These are phyloP conservation scores for Eupithecia subfuscata DNA, from an alignment of 2,888 invertebrate species.

Conservation along the genomic window DNA sequence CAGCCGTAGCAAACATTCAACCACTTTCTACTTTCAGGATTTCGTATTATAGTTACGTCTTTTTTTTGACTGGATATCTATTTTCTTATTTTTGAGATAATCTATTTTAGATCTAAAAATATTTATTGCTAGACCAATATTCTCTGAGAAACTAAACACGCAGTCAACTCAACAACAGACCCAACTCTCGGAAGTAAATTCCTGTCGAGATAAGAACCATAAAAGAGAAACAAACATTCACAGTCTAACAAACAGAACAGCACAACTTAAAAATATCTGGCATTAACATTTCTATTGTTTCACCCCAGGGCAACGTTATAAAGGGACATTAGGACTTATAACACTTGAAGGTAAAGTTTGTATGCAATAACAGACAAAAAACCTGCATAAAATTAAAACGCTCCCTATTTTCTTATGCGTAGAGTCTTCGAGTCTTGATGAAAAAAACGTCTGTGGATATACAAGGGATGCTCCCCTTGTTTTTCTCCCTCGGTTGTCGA, in stretches of 20 bases:
- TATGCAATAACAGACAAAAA: slow-evolving; percentile 65
- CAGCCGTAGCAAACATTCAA: not conserved
- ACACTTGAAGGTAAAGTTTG: slow-evolving; percentile 76
- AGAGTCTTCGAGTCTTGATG: slow-evolving; percentile 44
- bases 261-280: slow-evolving; percentile 71
- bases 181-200: slow-evolving; percentile 24
- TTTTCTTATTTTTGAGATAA: too few species aligned
- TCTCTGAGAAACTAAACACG: not conserved
- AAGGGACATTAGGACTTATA: slow-evolving; percentile 79
- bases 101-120: not conserved
- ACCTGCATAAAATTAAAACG: slow-evolving; percentile 27
- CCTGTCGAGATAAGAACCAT: slow-evolving; percentile 28
- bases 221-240: slow-evolving; percentile 32
- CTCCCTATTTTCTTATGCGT: slow-evolving; percentile 36
- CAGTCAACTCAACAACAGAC: slow-evolving; percentile 12
- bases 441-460: slow-evolving; percentile 73
- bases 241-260: slow-evolving; percentile 48
- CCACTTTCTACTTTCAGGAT: not conserved
- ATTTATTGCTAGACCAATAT: not conserved
- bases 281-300: slow-evolving; percentile 81
- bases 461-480: slow-evolving; percentile 69
- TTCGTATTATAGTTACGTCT: not conserved
- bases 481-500: slow-evolving; percentile 64
- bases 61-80: too few species aligned
- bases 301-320: slow-evolving; percentile 67